Conservation (phyloP, 2,888 invertebrate genomes). For the Margaritifera margaritifera region DNA sequence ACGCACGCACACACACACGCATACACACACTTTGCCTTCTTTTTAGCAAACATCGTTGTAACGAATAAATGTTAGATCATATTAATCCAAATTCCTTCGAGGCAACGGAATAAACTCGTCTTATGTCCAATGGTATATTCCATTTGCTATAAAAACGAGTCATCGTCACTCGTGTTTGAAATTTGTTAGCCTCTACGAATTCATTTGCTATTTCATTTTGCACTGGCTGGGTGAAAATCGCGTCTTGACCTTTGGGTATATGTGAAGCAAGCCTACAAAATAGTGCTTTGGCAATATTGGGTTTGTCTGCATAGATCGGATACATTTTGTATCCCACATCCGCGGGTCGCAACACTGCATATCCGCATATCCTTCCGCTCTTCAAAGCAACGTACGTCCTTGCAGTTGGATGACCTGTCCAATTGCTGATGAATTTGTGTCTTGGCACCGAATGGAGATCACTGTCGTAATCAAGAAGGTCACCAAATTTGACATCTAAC, state of each 20-base stretch:
- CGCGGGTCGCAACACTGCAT: conserved; percentile 42
- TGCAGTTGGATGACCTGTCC: conserved; percentile 37
- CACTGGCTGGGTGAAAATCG: conserved; percentile 46
- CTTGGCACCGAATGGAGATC: conserved; percentile 46
- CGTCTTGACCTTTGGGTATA: conserved; percentile 41
- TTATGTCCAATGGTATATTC: conserved; percentile 41
- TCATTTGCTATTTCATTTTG: conserved; percentile 44
- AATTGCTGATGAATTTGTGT: conserved; percentile 43
- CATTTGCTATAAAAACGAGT: conserved; percentile 50
- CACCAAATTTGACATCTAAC: conserved; percentile 38
- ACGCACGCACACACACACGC: too few species aligned
- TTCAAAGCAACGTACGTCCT: conserved; percentile 40
- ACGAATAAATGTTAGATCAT: too few species aligned
- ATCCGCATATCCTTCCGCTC: conserved; percentile 44
- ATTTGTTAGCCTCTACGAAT: conserved; percentile 42
- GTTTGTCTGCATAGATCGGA: conserved; percentile 47
- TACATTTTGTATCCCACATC: conserved; percentile 48
- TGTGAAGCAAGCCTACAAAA: conserved; percentile 40
- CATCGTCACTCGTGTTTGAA: conserved; percentile 44
- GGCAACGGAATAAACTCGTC: conserved; percentile 44
- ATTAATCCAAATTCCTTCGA: conserved; percentile 46
- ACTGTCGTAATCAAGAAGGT: conserved; percentile 46
- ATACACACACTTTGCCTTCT: too few species aligned
- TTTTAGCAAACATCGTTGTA: too few species aligned
- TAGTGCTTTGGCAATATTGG: conserved; percentile 38